These are phyloP conservation scores for Parazoanthus atlanticus DNA, from an alignment of 92 coral and sea anemone species.

Conservation along the genomic window DNA sequence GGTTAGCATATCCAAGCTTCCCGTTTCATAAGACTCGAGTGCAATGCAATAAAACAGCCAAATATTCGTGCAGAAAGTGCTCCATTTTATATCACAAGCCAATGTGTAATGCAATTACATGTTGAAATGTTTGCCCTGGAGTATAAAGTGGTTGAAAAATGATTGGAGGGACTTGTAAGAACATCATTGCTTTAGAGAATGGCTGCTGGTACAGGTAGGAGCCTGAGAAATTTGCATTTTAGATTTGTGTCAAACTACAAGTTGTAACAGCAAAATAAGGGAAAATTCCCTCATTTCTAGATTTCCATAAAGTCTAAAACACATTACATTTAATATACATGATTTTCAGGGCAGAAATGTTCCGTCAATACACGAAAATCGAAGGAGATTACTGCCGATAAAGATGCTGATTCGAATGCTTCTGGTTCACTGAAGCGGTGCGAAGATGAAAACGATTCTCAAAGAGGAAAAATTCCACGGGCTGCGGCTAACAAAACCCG, in stretches of 20 bases:
- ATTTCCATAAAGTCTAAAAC: not conserved
- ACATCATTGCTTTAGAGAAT: not conserved
- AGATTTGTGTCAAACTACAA: not conserved
- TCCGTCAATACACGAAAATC: constrained; percentile 25
- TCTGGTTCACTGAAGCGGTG: not conserved
- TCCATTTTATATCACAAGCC: not conserved
- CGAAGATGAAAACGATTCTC: not conserved
- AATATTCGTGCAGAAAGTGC: not conserved
- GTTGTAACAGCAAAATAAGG: not conserved
- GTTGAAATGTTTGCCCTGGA: not conserved
- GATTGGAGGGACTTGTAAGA: not conserved
- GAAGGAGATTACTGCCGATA: constrained; percentile 25
- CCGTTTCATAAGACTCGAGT: not conserved
- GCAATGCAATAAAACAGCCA: not conserved
- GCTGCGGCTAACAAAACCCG: not conserved
- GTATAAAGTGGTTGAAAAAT: not conserved
- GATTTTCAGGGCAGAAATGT: constrained; percentile 25
- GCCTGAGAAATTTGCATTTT: constrained; percentile 4
- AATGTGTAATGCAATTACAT: not conserved
- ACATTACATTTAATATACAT: not conserved
- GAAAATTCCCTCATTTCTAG: constrained; percentile 4
- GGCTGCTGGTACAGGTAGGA: constrained; percentile 25
- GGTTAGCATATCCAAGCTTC: not conserved
- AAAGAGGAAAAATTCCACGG: not conserved
- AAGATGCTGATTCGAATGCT: constrained; percentile 5